A percentile compares a stretch with the other conserved stretches of the same genome.
Evolutionary conservation across 2,113 vertebrate genomes (phyloP).

Genomic region (Triplophysa rosa): DNA sequence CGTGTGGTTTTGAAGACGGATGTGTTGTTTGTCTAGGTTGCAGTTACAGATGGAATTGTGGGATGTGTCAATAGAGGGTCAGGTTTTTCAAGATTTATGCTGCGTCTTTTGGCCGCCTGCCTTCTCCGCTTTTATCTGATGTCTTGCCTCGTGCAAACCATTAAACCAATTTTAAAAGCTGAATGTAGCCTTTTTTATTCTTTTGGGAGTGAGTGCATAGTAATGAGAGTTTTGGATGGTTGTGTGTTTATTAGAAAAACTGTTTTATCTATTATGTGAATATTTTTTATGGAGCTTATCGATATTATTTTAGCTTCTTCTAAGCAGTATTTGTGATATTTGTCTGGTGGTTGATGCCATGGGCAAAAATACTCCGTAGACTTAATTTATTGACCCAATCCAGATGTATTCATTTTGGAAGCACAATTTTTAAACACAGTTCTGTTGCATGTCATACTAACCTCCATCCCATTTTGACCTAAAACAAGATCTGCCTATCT

Average conservation of each 20-base stretch:
- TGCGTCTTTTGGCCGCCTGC: conserved; percentile 12
- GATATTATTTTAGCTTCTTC: too few relatives aligned
- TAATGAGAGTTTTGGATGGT: neutral
- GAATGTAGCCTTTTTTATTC: neutral
- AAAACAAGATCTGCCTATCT: neutral
- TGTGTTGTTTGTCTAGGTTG: conserved; percentile 23
- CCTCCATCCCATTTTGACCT: neutral
- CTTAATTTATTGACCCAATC: too few relatives aligned
- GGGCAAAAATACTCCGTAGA: too few relatives aligned
- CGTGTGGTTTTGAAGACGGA: conserved; percentile 33
- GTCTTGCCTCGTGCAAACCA: neutral
- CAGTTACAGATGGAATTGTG: conserved; percentile 26
- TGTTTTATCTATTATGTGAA: too few relatives aligned
- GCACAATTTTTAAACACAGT: neutral
- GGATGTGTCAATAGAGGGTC: conserved; percentile 10
- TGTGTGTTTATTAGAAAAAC: too few relatives aligned
- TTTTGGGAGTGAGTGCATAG: neutral
- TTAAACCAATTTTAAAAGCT: neutral
- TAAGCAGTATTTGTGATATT: too few relatives aligned
- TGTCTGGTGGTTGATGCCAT: too few relatives aligned
- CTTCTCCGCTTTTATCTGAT: neutral
- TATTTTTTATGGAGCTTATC: too few relatives aligned
- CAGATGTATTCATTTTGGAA: neutral
- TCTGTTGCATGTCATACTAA: neutral
- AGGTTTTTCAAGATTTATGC: conserved; percentile 8